Percentiles rank a stretch among this genome's conserved stretches.
Evolutionary conservation across 2,113 vertebrate species (phyloP).

Genomic region (Rhombomys opimus): DNA sequence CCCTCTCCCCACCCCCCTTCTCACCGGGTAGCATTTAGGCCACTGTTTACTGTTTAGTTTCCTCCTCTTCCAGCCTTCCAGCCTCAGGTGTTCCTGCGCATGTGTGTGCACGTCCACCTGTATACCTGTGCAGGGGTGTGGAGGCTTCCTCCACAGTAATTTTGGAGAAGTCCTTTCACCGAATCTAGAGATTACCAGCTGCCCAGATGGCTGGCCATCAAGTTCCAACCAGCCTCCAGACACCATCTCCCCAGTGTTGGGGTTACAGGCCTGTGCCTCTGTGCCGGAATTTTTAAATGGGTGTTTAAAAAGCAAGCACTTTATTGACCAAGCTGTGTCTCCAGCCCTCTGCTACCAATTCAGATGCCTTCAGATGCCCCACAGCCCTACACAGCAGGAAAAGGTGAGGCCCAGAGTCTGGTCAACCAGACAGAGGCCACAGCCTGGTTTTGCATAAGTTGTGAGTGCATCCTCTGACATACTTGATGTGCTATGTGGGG

Average conservation of each 20-base stretch:
- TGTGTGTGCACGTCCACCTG: background rate
- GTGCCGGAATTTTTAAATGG: background rate
- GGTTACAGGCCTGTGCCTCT: background rate
- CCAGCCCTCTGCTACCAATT: accelerated
- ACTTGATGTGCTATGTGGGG: background rate
- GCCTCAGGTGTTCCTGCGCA: background rate
- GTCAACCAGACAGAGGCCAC: background rate
- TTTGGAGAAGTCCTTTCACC: background rate
- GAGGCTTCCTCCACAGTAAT: background rate
- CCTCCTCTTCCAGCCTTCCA: background rate
- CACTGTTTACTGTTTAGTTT: background rate
- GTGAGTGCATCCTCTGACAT: background rate
- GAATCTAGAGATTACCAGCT: background rate
- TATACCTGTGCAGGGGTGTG: background rate
- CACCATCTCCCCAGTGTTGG: background rate
- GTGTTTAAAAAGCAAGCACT: background rate
- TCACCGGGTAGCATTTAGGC: background rate
- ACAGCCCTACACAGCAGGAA: background rate
- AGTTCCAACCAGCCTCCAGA: background rate
- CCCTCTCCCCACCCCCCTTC: background rate
- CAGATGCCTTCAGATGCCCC: background rate
- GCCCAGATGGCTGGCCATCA: too few relatives aligned
- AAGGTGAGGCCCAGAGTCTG: too few relatives aligned
- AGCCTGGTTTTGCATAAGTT: background rate
- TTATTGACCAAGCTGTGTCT: background rate